A percentile compares a stretch with the other conserved stretches of the same genome.
Evolutionary conservation across 2,113 vertebrate species (phyloP).

Genomic region (Promerops cafer): DNA sequence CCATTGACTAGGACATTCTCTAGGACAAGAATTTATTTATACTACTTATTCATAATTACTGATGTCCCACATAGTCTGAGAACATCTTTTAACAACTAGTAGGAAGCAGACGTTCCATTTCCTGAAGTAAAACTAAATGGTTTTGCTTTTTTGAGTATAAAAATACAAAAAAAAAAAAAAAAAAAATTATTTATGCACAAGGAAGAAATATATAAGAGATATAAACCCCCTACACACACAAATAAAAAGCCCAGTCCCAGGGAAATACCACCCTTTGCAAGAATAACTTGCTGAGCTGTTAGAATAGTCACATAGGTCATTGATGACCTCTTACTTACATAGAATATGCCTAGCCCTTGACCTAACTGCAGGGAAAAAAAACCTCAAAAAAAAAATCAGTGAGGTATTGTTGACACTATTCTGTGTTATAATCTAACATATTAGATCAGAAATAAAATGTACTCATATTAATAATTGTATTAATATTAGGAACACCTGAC

Average conservation of each 20-base stretch:
- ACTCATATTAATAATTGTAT: neutral
- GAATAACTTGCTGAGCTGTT: neutral
- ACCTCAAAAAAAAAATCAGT: neutral
- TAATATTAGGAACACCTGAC: neutral
- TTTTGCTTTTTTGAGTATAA: neutral
- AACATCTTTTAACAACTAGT: neutral
- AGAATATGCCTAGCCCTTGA: neutral
- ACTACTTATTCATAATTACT: neutral
- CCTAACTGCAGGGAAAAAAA: neutral
- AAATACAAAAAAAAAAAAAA: neutral
- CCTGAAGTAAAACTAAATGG: neutral
- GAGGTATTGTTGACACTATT: neutral
- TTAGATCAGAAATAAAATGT: neutral
- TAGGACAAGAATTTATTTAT: neutral
- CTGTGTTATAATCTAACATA: neutral
- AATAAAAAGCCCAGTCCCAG: neutral
- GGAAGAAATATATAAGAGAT: neutral
- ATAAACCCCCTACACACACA: fast-evolving
- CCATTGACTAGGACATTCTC: neutral
- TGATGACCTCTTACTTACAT: neutral
- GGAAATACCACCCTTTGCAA: neutral
- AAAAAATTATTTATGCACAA: neutral
- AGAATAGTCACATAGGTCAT: neutral
- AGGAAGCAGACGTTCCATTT: neutral
- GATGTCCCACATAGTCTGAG: too few species aligned